These are phyloP conservation scores for Hoplias malabaricus DNA, from an alignment of 2,113 vertebrate genomes.

Conservation along the genomic window DNA sequence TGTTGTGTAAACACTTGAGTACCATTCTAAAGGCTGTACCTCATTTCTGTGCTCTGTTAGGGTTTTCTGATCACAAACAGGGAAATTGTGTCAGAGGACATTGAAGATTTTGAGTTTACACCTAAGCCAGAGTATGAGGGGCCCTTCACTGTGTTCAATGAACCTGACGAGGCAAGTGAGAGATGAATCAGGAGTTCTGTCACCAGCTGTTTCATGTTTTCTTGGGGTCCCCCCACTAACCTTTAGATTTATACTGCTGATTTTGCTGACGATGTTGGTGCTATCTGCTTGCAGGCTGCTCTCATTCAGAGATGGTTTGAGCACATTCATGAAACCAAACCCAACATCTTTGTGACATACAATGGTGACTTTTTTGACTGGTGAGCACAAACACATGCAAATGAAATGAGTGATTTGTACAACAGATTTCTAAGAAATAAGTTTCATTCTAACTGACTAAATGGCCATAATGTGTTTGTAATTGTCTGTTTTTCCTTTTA, in stretches of 20 bases:
- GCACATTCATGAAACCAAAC: constrained; percentile 90
- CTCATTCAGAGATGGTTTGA: constrained; percentile 95
- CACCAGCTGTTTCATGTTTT: not conserved
- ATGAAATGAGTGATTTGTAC: too few relatives aligned
- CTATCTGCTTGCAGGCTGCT: constrained; percentile 75
- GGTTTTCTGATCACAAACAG: constrained; percentile 97
- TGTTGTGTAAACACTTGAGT: not conserved
- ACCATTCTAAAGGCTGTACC: too few relatives aligned
- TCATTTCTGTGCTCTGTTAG: constrained; percentile 61
- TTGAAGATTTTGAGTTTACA: constrained; percentile 98
- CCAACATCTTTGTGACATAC: constrained; percentile 94
- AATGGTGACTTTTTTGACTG: constrained; percentile 99
- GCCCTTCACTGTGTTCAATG: constrained; percentile 94
- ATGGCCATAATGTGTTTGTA: too few relatives aligned
- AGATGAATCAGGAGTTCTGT: not conserved
- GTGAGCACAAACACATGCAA: constrained; percentile 70
- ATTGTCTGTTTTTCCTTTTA: constrained; percentile 9
- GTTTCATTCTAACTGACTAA: too few relatives aligned
- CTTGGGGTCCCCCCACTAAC: too few relatives aligned
- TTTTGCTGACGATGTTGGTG: not conserved
- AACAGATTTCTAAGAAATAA: too few relatives aligned
- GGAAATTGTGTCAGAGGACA: constrained; percentile 96
- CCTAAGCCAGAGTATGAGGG: constrained; percentile 97
- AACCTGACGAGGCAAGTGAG: constrained; percentile 85
- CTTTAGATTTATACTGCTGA: too few relatives aligned